Evolutionary conservation across 2,888 invertebrate species (phyloP).

Genomic region (Cryptus viduatorius): DNA sequence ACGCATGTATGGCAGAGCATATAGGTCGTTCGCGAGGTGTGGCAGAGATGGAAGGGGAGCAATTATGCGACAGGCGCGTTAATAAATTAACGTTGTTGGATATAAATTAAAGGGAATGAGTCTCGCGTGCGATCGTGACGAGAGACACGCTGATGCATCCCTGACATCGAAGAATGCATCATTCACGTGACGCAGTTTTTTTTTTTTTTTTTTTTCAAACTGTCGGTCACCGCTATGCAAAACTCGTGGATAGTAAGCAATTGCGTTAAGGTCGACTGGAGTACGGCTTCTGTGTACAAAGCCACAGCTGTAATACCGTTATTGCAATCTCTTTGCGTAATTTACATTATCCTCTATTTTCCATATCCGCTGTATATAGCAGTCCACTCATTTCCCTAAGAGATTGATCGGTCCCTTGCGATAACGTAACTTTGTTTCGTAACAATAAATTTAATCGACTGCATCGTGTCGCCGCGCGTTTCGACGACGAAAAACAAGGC

Average conservation of each 20-base stretch:
- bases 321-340: conserved; percentile 51
- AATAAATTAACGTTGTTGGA: conserved; percentile 62
- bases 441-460: conserved; percentile 33
- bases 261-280: neutral
- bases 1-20: conserved; percentile 9
- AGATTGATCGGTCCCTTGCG: conserved; percentile 49
- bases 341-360: conserved; percentile 24
- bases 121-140: conserved; percentile 40
- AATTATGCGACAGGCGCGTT: conserved; percentile 60
- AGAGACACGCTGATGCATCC: conserved; percentile 52
- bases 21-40: neutral
- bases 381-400: conserved; percentile 16
- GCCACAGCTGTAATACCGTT: conserved; percentile 51
- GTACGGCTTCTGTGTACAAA: neutral
- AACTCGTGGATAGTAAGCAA: conserved; percentile 21
- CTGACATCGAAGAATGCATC: conserved; percentile 54
- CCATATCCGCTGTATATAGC: neutral
- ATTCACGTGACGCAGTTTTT: conserved; percentile 49
- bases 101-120: conserved; percentile 62
- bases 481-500: conserved; percentile 1
- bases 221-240: conserved; percentile 9
- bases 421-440: conserved; percentile 43
- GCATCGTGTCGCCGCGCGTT: neutral
- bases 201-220: conserved; percentile 61
- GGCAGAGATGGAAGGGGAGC: conserved; percentile 28